Evolutionary conservation across 2,113 vertebrate genomes (phyloP), one percentile per base, ranked within the genome.

Genomic region (Dicaeum eximium): DNA sequence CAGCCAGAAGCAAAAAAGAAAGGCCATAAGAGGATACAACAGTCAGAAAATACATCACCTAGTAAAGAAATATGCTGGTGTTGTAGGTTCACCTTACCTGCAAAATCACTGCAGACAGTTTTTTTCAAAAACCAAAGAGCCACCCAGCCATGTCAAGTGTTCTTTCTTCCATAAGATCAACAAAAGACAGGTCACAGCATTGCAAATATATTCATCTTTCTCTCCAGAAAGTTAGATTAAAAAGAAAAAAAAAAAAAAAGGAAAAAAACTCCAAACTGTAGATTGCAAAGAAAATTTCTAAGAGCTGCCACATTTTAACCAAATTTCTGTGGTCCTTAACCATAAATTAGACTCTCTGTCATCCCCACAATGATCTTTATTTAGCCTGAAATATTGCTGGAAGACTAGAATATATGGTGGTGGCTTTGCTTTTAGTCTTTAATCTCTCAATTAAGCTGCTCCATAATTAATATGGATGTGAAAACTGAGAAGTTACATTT

Each of bases 401-500:
- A n/a, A 64, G 58, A 42, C 42, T 82, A 40, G 31, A 87, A 90
- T 48, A 47, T 9, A 50, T 19, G 18, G 28, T 17, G 4, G 3
- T 38, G 15, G 4, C 12, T 80, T 69, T 85, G 37, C 9, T 48
- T 80, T 82, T 57, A 38, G 20, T 28, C 89, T 72, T 75, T 22
- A 61, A 42, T 87, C 21, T 79, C 27, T 40, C 33, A 58, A 50
- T 83, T 60, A 66, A 71, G 3, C 27, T 80, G 24, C 10, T n/a
- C n/a, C n/a, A n/a, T n/a, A n/a, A n/a, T n/a, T n/a, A 81, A 44
- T 24, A 6, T 48, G 35, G 6, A 19, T 83, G 54, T 25, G 15
- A 60, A 96, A 92, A 66, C 21, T 47, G 33, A 86, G 45, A 88
- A 93, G 64, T 35, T 83, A 37, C 51, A 22, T 58, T 88, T 71